A percentile compares a stretch with the other conserved stretches of the same genome.
Evolutionary conservation across 2,113 vertebrate genomes (phyloP).

Genomic region (Otus sunia): DNA sequence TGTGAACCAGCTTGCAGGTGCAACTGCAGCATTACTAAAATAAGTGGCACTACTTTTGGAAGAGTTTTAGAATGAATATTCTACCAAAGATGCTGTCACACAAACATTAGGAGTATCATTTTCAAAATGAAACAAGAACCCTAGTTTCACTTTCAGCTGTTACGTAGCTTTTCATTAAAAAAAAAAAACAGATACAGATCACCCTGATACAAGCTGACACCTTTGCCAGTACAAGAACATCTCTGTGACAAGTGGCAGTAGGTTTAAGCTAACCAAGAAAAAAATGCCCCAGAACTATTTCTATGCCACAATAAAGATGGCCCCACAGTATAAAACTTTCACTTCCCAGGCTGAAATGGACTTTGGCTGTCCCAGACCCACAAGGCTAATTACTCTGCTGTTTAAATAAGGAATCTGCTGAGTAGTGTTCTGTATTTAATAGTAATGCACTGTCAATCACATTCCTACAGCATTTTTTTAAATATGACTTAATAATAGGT

Average conservation of each 20-base stretch:
- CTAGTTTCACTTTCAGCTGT: neutral
- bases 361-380: neutral
- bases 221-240: neutral
- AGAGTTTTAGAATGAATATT: neutral
- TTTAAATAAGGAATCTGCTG: slow-evolving; percentile 37
- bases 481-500: slow-evolving; percentile 27
- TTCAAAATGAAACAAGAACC: neutral
- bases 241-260: neutral
- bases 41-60: neutral
- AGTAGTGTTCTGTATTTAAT: neutral
- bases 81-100: neutral
- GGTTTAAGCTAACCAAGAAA: neutral
- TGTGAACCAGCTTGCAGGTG: neutral
- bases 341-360: neutral
- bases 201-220: neutral
- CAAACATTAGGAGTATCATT: neutral
- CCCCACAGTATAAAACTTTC: neutral
- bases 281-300: neutral
- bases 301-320: neutral
- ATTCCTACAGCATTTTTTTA: neutral
- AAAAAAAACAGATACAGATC: neutral
- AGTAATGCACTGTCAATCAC: slow-evolving; percentile 3
- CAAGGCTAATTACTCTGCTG: neutral
- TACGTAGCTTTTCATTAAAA: rapidly evolving
- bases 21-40: neutral